phyloP scores from a whole-genome alignment of 2,797 vertebrate genomes.

The Echeneis naucrates region DNA sequence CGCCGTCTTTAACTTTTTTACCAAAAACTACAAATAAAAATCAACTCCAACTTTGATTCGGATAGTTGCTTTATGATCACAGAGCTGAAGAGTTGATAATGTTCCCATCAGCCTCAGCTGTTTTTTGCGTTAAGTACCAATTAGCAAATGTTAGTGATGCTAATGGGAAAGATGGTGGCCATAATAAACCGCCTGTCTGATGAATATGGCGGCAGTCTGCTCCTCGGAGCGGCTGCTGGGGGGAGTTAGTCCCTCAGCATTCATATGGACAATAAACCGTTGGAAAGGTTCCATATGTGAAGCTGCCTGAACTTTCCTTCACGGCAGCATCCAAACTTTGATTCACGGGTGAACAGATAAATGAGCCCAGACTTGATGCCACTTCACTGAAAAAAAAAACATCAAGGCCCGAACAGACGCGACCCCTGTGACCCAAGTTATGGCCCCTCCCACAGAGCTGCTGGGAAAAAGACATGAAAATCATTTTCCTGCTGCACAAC shows the following conservation, averaged over 20 bases:
- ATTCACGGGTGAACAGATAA: background rate
- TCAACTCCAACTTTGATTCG: too few species aligned
- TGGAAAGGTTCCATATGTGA: background rate
- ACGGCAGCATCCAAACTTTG: background rate
- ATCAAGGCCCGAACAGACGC: conserved; percentile 1
- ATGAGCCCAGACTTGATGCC: background rate
- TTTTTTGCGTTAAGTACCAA: background rate
- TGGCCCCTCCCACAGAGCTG: background rate
- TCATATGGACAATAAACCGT: background rate
- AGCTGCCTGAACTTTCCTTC: background rate
- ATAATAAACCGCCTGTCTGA: background rate
- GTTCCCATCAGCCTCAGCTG: background rate
- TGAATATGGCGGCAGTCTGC: background rate
- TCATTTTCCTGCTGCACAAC: too few species aligned
- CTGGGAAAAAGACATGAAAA: background rate
- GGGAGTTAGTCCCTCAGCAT: background rate
- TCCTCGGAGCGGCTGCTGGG: background rate
- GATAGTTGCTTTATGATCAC: background rate
- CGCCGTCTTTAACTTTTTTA: too few species aligned
- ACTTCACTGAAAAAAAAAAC: conserved; percentile 15
- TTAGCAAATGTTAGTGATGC: too few species aligned
- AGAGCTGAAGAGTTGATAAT: background rate
- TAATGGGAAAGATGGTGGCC: too few species aligned
- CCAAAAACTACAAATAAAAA: too few species aligned
- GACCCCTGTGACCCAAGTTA: conserved; percentile 5